phyloP scores from a whole-genome alignment of 2,113 vertebrate genomes.

The Tapirus terrestris region DNA sequence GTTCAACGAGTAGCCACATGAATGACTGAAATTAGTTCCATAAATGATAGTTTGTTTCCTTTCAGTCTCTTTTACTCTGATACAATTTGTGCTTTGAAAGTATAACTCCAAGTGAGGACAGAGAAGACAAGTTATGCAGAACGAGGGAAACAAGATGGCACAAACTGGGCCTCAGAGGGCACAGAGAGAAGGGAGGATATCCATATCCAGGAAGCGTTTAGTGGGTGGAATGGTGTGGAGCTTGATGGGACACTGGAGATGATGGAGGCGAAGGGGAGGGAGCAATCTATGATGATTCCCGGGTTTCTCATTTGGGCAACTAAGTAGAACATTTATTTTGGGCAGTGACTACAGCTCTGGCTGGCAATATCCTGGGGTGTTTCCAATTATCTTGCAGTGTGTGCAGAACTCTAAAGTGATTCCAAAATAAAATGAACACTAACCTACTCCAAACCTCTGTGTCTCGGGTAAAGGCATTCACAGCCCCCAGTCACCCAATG shows the following conservation, averaged over 20 bases:
- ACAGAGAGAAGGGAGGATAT: background rate
- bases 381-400: conserved; percentile 30
- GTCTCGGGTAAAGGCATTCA: background rate
- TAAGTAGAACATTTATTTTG: conserved; percentile 21
- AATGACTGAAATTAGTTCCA: background rate
- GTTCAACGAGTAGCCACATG: background rate
- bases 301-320: background rate
- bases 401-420: conserved; percentile 20
- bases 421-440: conserved; percentile 34
- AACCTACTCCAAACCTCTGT: background rate
- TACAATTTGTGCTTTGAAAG: conserved; percentile 24
- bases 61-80: background rate
- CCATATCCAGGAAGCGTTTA: background rate
- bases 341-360: background rate
- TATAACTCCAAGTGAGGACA: background rate
- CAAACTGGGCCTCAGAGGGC: background rate
- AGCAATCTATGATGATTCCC: background rate
- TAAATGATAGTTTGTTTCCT: background rate
- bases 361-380: background rate
- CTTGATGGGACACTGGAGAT: background rate
- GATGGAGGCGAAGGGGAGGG: background rate
- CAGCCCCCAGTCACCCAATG: background rate
- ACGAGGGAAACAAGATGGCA: background rate
- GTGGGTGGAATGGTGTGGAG: no score
- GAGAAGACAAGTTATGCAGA: background rate